phyloP scores from a whole-genome alignment of 2,888 invertebrate genomes.

The Microplitis deprimator region DNA sequence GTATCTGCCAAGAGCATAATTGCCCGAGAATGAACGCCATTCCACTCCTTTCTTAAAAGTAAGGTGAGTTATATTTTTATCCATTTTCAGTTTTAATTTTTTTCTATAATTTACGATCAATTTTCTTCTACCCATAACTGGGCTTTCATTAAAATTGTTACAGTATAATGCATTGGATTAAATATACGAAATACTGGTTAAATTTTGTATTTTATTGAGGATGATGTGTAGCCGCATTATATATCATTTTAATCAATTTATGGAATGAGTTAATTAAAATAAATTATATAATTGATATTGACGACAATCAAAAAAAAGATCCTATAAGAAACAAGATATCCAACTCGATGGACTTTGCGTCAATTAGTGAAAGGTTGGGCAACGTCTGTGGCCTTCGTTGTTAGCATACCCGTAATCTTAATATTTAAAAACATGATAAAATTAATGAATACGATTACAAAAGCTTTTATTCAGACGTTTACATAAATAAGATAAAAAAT shows the following conservation, averaged over 20 bases:
- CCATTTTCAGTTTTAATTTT: not conserved
- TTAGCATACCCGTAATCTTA: slow-evolving; percentile 30
- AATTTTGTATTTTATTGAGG: too few species aligned
- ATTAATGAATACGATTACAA: not conserved
- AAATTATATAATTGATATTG: slow-evolving; percentile 1
- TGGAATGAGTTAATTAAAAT: not conserved
- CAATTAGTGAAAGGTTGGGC: slow-evolving; percentile 41
- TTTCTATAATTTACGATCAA: not conserved
- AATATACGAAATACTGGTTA: too few species aligned
- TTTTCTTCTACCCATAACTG: not conserved
- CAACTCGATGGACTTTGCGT: slow-evolving; percentile 2
- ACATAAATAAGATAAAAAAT: not conserved
- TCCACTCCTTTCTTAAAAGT: not conserved
- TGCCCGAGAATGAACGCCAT: slow-evolving; percentile 4
- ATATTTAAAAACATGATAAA: not conserved
- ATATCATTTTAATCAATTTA: too few species aligned
- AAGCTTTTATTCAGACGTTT: not conserved
- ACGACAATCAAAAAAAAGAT: not conserved
- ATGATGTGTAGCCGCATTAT: too few species aligned
- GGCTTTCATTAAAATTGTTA: not conserved
- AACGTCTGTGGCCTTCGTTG: slow-evolving; percentile 45
- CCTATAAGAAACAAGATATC: slow-evolving; percentile 11
- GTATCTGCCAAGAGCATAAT: slow-evolving; percentile 18
- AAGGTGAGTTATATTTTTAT: slow-evolving; percentile 3
- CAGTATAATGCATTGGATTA: too few species aligned